These are phyloP conservation scores for Pipa parva DNA, from an alignment of 2,113 vertebrate species.

Conservation along the genomic window DNA sequence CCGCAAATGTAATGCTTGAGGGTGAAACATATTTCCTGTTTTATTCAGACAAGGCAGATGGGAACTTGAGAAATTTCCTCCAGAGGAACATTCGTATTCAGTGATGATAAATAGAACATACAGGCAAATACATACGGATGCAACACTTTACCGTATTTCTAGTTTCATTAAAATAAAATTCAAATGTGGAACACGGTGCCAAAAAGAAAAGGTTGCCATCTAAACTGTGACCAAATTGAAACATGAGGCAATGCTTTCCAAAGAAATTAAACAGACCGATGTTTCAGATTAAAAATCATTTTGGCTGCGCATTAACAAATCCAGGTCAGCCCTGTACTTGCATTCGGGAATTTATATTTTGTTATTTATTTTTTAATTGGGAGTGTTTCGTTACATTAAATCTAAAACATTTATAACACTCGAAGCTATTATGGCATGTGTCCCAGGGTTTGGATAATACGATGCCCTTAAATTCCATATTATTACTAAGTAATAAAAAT, in stretches of 20 bases:
- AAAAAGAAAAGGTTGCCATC: conserved; percentile 2
- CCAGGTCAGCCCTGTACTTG: conserved; percentile 4
- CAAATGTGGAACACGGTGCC: conserved; percentile 6
- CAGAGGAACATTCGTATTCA: conserved; percentile 26
- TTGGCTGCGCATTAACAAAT: not conserved
- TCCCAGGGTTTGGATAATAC: no score
- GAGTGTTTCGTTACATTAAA: not conserved
- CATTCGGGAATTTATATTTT: not conserved
- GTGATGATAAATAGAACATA: conserved; percentile 39
- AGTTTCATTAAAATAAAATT: conserved; percentile 4
- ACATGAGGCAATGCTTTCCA: conserved; percentile 4
- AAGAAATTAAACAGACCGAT: conserved; percentile 19
- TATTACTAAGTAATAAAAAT: no score
- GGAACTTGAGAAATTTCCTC: conserved; percentile 35
- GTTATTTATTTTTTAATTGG: not conserved
- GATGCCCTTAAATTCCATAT: no score
- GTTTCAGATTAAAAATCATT: conserved; percentile 25
- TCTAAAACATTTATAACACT: not conserved
- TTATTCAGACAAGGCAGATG: conserved; percentile 39
- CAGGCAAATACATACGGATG: conserved; percentile 31
- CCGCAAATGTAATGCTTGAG: conserved; percentile 30
- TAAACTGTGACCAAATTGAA: conserved; percentile 1
- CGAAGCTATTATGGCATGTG: not conserved
- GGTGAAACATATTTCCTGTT: conserved; percentile 28
- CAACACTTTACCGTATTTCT: conserved; percentile 7